These are phyloP conservation scores for Criorhina ranunculi DNA, from an alignment of 2,888 invertebrate species.

Conservation along the genomic window DNA sequence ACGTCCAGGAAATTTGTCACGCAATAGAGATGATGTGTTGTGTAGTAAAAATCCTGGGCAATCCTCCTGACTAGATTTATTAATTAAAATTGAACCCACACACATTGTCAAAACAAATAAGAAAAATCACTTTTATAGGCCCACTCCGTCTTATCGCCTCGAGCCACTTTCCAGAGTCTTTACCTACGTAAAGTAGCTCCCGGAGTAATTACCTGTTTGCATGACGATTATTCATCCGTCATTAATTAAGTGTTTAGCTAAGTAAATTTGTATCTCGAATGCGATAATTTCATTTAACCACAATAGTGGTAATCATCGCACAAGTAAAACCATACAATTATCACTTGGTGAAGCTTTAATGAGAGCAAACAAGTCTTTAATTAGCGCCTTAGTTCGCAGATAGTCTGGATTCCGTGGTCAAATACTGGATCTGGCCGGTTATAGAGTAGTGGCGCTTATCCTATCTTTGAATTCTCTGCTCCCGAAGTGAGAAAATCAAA, in stretches of 20 bases:
- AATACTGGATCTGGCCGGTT: slow-evolving; percentile 33
- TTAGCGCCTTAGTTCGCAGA: slow-evolving; percentile 14
- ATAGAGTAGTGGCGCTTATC: slow-evolving; percentile 32
- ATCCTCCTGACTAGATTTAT: no score
- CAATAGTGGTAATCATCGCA: neutral
- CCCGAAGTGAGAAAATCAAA: slow-evolving; percentile 10
- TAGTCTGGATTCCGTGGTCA: slow-evolving; percentile 10
- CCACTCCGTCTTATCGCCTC: neutral
- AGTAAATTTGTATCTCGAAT: slow-evolving; percentile 36
- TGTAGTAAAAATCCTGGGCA: no score
- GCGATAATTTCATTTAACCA: slow-evolving; percentile 40
- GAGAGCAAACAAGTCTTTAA: slow-evolving; percentile 47
- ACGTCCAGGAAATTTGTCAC: no score
- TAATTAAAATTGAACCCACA: no score
- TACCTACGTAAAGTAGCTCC: slow-evolving; percentile 3
- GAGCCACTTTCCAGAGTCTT: slow-evolving; percentile 15
- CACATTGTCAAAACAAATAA: neutral
- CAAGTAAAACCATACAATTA: slow-evolving; percentile 38
- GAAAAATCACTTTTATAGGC: neutral
- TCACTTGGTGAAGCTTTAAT: slow-evolving; percentile 39
- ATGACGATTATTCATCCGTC: slow-evolving; percentile 23
- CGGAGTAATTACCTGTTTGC: slow-evolving; percentile 25
- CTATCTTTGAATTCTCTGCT: neutral
- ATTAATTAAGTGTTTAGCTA: slow-evolving; percentile 22
- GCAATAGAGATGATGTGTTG: no score